A percentile compares a stretch with the other conserved stretches of the same genome.
These are phyloP conservation scores for Pocillopora meandrina DNA, from an alignment of 92 coral and sea anemone genomes.

Conservation along the genomic window DNA sequence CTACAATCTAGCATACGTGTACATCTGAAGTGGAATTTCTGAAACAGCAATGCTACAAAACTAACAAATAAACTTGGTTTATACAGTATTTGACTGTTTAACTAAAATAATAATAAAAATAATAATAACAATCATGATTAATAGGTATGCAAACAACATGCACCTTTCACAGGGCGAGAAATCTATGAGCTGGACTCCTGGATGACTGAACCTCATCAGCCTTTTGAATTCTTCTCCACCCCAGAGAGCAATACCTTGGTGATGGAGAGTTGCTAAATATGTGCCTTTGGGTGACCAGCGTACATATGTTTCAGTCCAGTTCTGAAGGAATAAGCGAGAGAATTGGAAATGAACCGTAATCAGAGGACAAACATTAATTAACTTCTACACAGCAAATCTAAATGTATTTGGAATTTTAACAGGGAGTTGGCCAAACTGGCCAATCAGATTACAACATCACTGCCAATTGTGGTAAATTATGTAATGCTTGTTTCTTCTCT, in stretches of 20 bases:
- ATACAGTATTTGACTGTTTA: no score
- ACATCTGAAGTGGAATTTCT: no score
- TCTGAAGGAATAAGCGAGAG: conserved; percentile 28
- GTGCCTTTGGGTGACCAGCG: conserved; percentile 97
- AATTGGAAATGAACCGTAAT: background rate
- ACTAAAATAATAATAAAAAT: background rate
- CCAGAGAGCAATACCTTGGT: conserved; percentile 98
- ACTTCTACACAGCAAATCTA: no score
- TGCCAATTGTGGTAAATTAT: no score
- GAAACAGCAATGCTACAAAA: no score
- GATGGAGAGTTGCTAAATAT: conserved; percentile 91
- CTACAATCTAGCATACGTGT: no score
- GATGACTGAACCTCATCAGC: conserved; percentile 90
- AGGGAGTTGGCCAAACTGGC: no score
- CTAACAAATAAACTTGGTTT: no score
- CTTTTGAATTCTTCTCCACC: conserved; percentile 96
- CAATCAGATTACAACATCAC: no score
- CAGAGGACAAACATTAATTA: no score
- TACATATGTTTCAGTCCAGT: conserved; percentile 98
- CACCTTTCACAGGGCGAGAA: conserved; percentile 99
- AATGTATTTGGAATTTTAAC: no score
- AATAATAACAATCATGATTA: background rate
- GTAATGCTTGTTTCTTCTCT: no score
- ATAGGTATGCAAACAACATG: background rate
- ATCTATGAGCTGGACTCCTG: conserved; percentile 97